Evolutionary conservation across 2,888 invertebrate species (phyloP).

Genomic region (Plebejus argus): DNA sequence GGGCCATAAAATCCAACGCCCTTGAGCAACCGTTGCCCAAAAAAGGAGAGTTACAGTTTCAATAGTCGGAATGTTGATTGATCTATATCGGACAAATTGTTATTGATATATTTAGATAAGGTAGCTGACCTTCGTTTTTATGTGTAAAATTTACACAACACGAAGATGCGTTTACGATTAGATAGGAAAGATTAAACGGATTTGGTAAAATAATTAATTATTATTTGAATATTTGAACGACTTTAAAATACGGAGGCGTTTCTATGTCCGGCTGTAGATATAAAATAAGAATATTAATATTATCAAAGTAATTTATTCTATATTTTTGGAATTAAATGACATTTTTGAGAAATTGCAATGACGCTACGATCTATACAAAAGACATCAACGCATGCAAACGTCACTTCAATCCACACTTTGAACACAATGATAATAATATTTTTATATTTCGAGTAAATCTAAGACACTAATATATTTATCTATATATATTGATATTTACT

Average conservation of each 20-base stretch:
- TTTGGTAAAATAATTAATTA: background rate
- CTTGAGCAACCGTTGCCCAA: slow-evolving; percentile 36
- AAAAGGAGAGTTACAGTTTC: slow-evolving; percentile 35
- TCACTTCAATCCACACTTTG: background rate
- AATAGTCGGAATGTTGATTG: slow-evolving; percentile 38
- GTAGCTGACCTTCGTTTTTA: slow-evolving; percentile 10
- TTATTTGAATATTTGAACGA: background rate
- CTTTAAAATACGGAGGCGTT: background rate
- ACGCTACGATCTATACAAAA: background rate
- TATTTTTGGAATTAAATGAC: no score
- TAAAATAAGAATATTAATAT: background rate
- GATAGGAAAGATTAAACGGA: background rate
- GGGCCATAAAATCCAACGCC: background rate
- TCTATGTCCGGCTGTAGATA: background rate
- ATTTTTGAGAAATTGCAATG: background rate
- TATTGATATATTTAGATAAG: background rate
- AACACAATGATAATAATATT: no score
- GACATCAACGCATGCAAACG: background rate
- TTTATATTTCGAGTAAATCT: no score
- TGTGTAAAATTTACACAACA: background rate
- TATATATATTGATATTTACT: no score
- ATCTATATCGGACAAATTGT: slow-evolving; percentile 2
- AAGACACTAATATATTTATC: no score
- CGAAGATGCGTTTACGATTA: background rate
- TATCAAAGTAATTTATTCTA: no score